Base-by-base conservation (phyloP, 1,140 invertebrate genomes). In the Drosophila subobscura region DNA sequence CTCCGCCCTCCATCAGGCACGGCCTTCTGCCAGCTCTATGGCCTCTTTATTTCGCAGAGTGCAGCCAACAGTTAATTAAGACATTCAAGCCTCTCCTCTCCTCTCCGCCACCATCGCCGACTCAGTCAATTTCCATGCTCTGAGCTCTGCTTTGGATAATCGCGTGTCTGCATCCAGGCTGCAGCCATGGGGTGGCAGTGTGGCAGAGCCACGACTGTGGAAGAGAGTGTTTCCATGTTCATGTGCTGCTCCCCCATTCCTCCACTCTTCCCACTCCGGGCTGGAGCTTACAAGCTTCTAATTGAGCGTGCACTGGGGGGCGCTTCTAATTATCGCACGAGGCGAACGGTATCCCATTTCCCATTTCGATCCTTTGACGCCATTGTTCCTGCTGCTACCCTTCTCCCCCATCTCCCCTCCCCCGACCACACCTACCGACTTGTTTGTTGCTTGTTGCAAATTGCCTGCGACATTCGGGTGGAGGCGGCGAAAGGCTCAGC, bases 41-140 rank as follows among this genome's bases (percentile, higher is more conserved):
- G 54, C 68, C 68, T 72, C 61, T 59, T 64, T 57, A 75, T 72
- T 64, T 67, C 33, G 45, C 51, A 54, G 61, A 88, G 74, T 88
- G 77, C 83, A 88, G 67, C 74, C 45, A 88, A 78, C 83, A 81
- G 77, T 86, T 86, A 81, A 88, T 86, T 86, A 86, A 86, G 81
- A 86, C 81, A 88, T 86, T 86, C 54, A 73, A 71, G 51, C 56
- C 56, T 16, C 44, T 52, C 27, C 47, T 45, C 61, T n/a, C n/a
- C n/a, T 10, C 29, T 20, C 45, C 57, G 16, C 29, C 23, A 8
- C 44, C 74, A 8, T 37, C 47, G 20, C 44, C 23, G 44, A 64
- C 60, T 46, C 60, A 64, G 27, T 65, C 61, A 44, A 20, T 20
- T 20, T 4, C 3, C 33, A 10, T 40, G 63, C 56, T 58, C 60